These are phyloP conservation scores for Drosophila sturtevanti DNA, from an alignment of 1,140 invertebrate genomes.

Conservation along the genomic window DNA sequence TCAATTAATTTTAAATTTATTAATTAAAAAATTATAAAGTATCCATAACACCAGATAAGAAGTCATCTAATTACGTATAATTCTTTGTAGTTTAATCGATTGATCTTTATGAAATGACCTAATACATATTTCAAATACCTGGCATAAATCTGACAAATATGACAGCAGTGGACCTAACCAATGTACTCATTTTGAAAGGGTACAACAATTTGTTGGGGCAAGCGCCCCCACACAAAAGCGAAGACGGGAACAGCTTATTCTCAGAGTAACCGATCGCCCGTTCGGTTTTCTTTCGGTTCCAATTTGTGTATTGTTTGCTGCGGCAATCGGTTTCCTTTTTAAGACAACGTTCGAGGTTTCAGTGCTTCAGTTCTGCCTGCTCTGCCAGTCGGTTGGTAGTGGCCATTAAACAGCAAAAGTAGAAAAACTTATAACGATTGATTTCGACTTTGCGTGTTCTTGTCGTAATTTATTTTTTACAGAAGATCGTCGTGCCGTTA, in stretches of 20 bases:
- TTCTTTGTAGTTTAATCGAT: no score
- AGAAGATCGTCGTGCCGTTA: slow-evolving; percentile 8
- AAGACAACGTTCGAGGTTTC: slow-evolving; percentile 50
- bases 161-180: neutral
- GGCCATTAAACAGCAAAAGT: slow-evolving; percentile 23
- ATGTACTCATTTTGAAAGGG: neutral
- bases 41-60: no score
- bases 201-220: neutral
- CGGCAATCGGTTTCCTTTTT: slow-evolving; percentile 66
- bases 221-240: slow-evolving; percentile 10
- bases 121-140: no score
- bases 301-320: slow-evolving; percentile 59
- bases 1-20: no score
- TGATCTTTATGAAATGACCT: no score
- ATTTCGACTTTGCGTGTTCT: neutral
- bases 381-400: slow-evolving; percentile 67
- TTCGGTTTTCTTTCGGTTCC: slow-evolving; percentile 26
- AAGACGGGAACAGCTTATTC: slow-evolving; percentile 3
- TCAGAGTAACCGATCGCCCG: neutral
- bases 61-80: no score
- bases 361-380: slow-evolving; percentile 71
- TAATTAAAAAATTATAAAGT: no score
- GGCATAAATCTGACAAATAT: no score
- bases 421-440: neutral
- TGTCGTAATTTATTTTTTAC: slow-evolving; percentile 5